phyloP scores from a whole-genome alignment of 1,140 invertebrate species.

The Lerema accius region DNA sequence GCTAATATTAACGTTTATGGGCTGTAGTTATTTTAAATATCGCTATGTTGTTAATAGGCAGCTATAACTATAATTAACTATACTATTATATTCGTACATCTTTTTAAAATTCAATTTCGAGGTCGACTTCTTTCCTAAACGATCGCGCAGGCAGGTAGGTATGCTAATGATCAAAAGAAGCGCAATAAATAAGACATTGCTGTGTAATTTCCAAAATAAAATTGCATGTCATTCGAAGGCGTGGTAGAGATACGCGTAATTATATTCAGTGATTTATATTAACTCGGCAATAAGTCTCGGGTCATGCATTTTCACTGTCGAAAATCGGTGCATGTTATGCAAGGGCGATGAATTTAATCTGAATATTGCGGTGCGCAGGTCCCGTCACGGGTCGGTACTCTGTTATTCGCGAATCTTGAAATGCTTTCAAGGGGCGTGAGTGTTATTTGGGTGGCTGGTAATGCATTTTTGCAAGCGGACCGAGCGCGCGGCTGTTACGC shows the following conservation, averaged over 20 bases:
- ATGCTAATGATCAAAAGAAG: conserved; percentile 68
- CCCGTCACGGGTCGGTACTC: conserved; percentile 50
- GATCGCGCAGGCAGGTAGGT: conserved; percentile 50
- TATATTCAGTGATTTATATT: conserved; percentile 75
- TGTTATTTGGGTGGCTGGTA: conserved; percentile 66
- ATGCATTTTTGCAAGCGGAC: conserved; percentile 76
- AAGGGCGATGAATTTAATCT: conserved; percentile 55
- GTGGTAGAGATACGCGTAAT: conserved; percentile 64
- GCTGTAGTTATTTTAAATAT: too few relatives aligned
- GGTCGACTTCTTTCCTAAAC: conserved; percentile 65
- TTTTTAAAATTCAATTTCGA: conserved; percentile 52
- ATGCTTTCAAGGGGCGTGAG: conserved; percentile 66
- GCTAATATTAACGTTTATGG: too few relatives aligned
- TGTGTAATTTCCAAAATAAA: conserved; percentile 73
- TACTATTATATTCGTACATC: conserved; percentile 22
- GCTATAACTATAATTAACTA: too few relatives aligned
- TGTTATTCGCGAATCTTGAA: conserved; percentile 63
- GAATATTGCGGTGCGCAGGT: conserved; percentile 49
- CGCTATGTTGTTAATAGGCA: too few relatives aligned
- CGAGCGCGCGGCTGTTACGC: conserved; percentile 64
- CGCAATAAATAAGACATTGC: conserved; percentile 71
- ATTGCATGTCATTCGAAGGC: conserved; percentile 72
- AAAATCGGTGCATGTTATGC: conserved; percentile 70
- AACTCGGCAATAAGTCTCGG: conserved; percentile 56
- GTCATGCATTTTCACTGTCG: conserved; percentile 63